phyloP scores from a whole-genome alignment of 1,140 invertebrate species.

The Sinella curviseta region DNA sequence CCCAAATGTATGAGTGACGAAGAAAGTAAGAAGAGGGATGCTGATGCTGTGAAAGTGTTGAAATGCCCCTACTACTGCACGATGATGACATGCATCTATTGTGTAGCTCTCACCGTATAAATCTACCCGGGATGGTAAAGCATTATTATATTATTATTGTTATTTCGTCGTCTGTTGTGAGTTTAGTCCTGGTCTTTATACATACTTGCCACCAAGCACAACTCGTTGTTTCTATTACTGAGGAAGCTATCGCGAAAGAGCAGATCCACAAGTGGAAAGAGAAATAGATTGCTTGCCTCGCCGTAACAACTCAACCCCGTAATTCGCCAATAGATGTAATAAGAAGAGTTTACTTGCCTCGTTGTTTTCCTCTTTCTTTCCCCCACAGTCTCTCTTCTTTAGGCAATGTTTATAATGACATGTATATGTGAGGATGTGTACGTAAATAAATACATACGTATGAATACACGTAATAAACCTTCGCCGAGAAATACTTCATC shows the following conservation, averaged over 20 bases:
- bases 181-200: background rate
- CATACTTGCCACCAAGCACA: background rate
- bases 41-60: background rate
- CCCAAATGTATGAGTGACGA: background rate
- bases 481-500: too few relatives aligned
- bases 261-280: slow-evolving; percentile 22
- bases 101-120: background rate
- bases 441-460: background rate
- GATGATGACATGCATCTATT: background rate
- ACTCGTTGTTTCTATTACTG: background rate
- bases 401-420: background rate
- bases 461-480: too few relatives aligned
- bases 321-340: slow-evolving; percentile 23
- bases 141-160: background rate
- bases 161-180: background rate
- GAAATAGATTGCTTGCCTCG: slow-evolving; percentile 18
- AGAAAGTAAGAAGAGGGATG: background rate
- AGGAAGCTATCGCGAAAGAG: background rate
- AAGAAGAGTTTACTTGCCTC: slow-evolving; percentile 11
- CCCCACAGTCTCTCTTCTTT: background rate
- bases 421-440: background rate
- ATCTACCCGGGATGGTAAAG: background rate
- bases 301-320: slow-evolving; percentile 25
- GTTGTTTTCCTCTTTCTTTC: background rate
- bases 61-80: background rate